Conservation (phyloP, 2,888 invertebrate species). For the Dusona sp. region DNA sequence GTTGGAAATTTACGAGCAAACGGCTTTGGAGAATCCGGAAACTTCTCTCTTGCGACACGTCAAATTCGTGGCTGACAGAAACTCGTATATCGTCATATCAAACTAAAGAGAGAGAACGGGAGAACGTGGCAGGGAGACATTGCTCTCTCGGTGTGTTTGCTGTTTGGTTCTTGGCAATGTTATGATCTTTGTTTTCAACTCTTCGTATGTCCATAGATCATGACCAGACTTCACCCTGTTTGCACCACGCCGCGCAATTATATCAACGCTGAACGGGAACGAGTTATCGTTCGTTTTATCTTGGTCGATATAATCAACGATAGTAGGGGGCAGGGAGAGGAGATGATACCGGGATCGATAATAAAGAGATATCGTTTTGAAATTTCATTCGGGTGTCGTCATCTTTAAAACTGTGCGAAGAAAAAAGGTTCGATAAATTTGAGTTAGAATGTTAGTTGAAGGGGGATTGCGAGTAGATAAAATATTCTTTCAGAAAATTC, state of each 20-base stretch:
- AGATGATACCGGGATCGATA: slow-evolving; percentile 40
- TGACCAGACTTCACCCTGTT: slow-evolving; percentile 27
- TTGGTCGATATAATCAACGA: slow-evolving; percentile 30
- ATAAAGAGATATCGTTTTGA: slow-evolving; percentile 14
- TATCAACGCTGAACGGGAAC: slow-evolving; percentile 37
- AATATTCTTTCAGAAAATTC: no score
- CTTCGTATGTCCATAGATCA: not conserved
- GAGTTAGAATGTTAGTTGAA: no score
- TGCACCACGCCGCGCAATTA: slow-evolving; percentile 40
- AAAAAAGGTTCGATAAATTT: not conserved
- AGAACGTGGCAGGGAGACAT: not conserved
- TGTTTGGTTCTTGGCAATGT: slow-evolving; percentile 15
- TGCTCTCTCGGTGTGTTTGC: not conserved
- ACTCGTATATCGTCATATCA: slow-evolving; percentile 41
- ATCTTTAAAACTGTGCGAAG: not conserved
- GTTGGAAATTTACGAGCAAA: slow-evolving; percentile 67
- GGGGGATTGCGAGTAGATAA: no score
- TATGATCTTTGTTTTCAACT: slow-evolving; percentile 12
- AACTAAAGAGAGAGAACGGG: slow-evolving; percentile 14
- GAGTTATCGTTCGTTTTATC: slow-evolving; percentile 53
- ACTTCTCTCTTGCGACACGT: slow-evolving; percentile 47
- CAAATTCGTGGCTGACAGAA: slow-evolving; percentile 34
- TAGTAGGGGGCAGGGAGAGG: not conserved
- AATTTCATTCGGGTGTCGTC: not conserved
- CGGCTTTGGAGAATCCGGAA: slow-evolving; percentile 65